A percentile compares a stretch with the other conserved stretches of the same genome.
phyloP scores from a whole-genome alignment of 2,797 vertebrate species.

The Lepilemur ruficaudatus region DNA sequence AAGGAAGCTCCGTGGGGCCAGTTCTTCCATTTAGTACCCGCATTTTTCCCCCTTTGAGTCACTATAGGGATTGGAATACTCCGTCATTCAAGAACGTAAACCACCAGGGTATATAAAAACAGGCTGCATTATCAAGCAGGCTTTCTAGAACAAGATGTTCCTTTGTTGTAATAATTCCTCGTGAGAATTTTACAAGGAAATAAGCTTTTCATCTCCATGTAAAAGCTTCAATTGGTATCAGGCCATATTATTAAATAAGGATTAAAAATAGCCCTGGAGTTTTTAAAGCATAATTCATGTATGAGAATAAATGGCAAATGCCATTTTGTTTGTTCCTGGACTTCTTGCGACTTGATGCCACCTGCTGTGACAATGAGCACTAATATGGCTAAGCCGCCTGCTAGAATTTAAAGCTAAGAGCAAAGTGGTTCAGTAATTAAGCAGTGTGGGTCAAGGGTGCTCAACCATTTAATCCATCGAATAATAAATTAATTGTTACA shows the following conservation, averaged over 20 bases:
- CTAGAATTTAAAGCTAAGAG: neutral
- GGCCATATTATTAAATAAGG: constrained; percentile 82
- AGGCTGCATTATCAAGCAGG: constrained; percentile 4
- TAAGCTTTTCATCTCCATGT: constrained; percentile 75
- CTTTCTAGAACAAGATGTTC: constrained; percentile 74
- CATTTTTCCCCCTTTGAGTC: neutral
- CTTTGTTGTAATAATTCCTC: constrained; percentile 83
- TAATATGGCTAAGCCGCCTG: neutral
- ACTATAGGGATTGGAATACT: neutral
- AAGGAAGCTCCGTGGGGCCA: accelerated
- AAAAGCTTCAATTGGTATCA: constrained; percentile 76
- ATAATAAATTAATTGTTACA: neutral
- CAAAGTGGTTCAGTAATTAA: neutral
- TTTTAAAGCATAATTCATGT: constrained; percentile 74
- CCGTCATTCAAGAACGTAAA: neutral
- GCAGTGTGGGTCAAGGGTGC: neutral
- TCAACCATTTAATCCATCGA: neutral
- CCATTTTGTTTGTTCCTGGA: constrained; percentile 57
- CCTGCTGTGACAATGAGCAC: neutral
- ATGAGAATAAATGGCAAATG: constrained; percentile 72
- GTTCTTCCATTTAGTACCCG: neutral
- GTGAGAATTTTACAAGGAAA: constrained; percentile 79
- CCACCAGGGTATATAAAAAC: neutral
- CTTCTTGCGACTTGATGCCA: constrained; percentile 60
- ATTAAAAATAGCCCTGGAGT: constrained; percentile 81